Evolutionary conservation across 2,888 invertebrate genomes (phyloP), one percentile per base, ranked within the genome.

Genomic region (Aleiodes alternator): DNA sequence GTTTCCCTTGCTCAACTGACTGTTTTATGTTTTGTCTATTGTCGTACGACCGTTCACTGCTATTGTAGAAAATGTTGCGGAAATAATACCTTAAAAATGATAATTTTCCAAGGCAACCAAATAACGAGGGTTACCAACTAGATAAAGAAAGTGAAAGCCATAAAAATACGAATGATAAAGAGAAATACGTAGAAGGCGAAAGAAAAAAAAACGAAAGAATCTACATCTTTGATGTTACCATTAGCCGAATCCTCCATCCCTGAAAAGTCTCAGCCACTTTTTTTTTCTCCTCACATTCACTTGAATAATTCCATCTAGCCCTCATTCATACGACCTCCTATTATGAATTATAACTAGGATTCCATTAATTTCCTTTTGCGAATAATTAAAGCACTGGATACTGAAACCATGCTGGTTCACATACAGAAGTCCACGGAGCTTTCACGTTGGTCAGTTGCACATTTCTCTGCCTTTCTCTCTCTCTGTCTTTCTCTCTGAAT

Each of bases 311-410:
- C 85, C 82, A 83, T 84, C 82, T 83, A 81, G 80, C 78, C 81
- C 71, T 81, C 84, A 84, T 84, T 86, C 84, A 82, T 85, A 83
- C 79, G 79, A 80, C 79, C 79, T 80, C 76, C 76, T 61, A 79
- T 80, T 83, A 84, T 84, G 84, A 86, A 86, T 87, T 85, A 86
- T 85, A 83, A 75, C 84, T 79, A 80, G 81, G 79, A 81, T 80
- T 80, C 82, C 85, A 86, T 86, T 87, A 86, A 86, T 86, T 86
- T 85, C 85, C 85, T 85, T 71, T 86, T 85, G 84, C 85, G 86
- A 86, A 86, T 86, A 86, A 86, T 86, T 86, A 86, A 86, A 82
- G 82, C 79, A 81, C 83, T 79, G 84, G 83, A 85, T 84, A 85
- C 83, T 82, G 84, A 82, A 84, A 83, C 82, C 83, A 80, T 78